These are phyloP conservation scores for Garra rufa DNA, from an alignment of 2,113 vertebrate genomes.

Conservation along the genomic window DNA sequence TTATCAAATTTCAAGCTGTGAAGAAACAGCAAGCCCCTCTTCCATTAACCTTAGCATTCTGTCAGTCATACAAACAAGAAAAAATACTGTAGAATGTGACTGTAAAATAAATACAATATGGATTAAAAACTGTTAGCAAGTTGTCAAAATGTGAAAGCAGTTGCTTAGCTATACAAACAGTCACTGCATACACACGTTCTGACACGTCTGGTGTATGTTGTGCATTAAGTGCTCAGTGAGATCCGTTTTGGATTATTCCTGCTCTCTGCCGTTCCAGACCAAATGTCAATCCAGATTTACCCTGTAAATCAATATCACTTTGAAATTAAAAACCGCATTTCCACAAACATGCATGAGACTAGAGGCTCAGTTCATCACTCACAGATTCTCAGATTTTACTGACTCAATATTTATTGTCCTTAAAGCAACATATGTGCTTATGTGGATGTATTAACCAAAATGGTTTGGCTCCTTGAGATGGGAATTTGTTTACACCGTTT, in stretches of 20 bases:
- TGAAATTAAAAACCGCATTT: slow-evolving; percentile 19
- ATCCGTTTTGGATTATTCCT: slow-evolving; percentile 22
- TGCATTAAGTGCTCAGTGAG: not conserved
- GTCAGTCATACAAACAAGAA: not conserved
- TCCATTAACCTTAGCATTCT: not conserved
- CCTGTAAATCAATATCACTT: not conserved
- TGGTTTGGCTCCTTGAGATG: not conserved
- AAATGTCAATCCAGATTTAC: not conserved
- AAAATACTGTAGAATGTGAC: not conserved
- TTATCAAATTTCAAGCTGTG: not conserved
- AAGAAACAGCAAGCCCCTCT: not conserved
- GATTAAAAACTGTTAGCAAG: not conserved
- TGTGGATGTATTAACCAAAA: not conserved
- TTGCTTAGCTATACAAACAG: not conserved
- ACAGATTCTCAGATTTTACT: not conserved
- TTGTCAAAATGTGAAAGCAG: not conserved
- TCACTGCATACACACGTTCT: not conserved
- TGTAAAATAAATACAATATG: not conserved
- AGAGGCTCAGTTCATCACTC: not conserved
- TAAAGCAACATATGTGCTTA: not conserved
- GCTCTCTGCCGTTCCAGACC: not conserved
- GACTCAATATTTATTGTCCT: not conserved
- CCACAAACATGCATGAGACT: not conserved
- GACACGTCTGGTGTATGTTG: not conserved
- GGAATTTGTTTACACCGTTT: not conserved